Evolutionary conservation across 2,888 invertebrate species (phyloP).

Genomic region (Druceiella hillmani): DNA sequence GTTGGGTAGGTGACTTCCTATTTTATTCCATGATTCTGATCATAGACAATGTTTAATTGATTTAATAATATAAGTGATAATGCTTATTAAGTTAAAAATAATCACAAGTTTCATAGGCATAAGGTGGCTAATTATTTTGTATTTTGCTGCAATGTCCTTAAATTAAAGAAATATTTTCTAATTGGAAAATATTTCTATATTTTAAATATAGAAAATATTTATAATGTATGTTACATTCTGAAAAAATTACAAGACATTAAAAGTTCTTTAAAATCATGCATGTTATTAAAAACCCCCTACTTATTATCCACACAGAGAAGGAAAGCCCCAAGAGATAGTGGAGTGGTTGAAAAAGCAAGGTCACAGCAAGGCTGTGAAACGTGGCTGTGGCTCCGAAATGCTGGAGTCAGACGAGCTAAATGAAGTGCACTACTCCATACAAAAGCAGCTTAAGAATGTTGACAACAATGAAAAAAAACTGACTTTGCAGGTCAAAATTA

Average conservation of each 20-base stretch:
- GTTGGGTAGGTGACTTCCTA: slow-evolving; percentile 38
- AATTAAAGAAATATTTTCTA: too few species aligned
- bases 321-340: slow-evolving; percentile 46
- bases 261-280: too few species aligned
- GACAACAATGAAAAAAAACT: slow-evolving; percentile 42
- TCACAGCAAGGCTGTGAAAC: slow-evolving; percentile 53
- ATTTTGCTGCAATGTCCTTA: too few species aligned
- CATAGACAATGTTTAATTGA: too few species aligned
- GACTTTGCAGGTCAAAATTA: slow-evolving; percentile 74
- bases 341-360: slow-evolving; percentile 71
- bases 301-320: slow-evolving; percentile 28
- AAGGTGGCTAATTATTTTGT: too few species aligned
- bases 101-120: too few species aligned
- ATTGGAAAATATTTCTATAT: too few species aligned
- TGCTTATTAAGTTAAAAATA: too few species aligned
- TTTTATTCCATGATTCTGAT: slow-evolving; percentile 1
- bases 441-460: slow-evolving; percentile 33
- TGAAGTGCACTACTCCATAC: slow-evolving; percentile 33
- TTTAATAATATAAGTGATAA: too few species aligned
- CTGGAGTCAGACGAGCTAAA: slow-evolving; percentile 61
- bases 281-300: neutral
- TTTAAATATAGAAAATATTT: too few species aligned
- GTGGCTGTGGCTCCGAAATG: slow-evolving; percentile 64
- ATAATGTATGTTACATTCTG: too few species aligned
- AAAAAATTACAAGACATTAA: too few species aligned